Conservation (phyloP, 1,140 invertebrate species). For the Mercenaria mercenaria region DNA sequence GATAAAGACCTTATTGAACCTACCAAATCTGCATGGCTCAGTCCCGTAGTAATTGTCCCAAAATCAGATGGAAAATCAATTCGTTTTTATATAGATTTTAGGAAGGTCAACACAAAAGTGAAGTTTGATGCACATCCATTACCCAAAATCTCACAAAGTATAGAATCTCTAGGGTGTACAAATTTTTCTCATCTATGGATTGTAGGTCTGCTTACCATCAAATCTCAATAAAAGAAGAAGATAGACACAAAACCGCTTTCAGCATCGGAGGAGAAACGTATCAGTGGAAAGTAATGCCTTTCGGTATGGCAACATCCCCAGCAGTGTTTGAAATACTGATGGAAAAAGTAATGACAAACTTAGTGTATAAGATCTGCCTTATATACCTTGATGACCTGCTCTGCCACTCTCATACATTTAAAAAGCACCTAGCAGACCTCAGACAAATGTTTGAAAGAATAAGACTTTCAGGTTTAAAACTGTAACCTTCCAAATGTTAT, state of each 20-base stretch:
- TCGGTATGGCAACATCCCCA: constrained; percentile 14
- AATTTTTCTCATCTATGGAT: constrained; percentile 17
- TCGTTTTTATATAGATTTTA: constrained; percentile 17
- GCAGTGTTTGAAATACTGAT: constrained; percentile 32
- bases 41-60: constrained; percentile 1
- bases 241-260: constrained; percentile 32
- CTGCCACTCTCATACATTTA: not conserved
- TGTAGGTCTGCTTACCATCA: not conserved
- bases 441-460: constrained; percentile 6
- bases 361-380: constrained; percentile 21
- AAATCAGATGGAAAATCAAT: constrained; percentile 5
- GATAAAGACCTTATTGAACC: constrained; percentile 18
- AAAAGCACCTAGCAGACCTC: not conserved
- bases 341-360: constrained; percentile 1
- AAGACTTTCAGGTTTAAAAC: constrained; percentile 9
- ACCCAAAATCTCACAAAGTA: constrained; percentile 8
- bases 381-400: constrained; percentile 57
- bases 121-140: constrained; percentile 31
- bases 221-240: constrained; percentile 11
- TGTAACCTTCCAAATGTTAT: constrained; percentile 37
- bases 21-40: constrained; percentile 1
- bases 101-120: constrained; percentile 14
- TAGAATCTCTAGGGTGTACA: constrained; percentile 4
- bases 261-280: constrained; percentile 13
- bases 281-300: constrained; percentile 16